phyloP scores from a whole-genome alignment of 1,140 invertebrate genomes.

The Pemphigus obesinymphae region DNA sequence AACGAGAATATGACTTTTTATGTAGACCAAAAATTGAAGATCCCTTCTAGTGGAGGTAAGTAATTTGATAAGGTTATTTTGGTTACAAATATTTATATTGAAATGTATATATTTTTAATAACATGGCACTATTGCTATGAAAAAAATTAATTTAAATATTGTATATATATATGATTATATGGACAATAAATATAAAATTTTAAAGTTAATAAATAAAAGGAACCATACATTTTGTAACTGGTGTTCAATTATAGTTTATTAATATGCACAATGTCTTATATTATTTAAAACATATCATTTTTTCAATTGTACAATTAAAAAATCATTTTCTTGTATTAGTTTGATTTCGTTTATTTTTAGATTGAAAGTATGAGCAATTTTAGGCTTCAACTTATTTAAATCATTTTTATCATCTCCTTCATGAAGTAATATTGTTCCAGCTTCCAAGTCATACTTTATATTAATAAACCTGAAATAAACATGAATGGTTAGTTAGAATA shows the following conservation, averaged over 20 bases:
- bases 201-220: neutral
- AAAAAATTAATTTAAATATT: too few relatives aligned
- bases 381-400: neutral
- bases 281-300: neutral
- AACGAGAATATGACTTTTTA: too few relatives aligned
- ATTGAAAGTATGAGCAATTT: slow-evolving; percentile 15
- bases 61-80: too few relatives aligned
- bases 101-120: too few relatives aligned
- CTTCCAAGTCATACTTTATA: slow-evolving; percentile 5
- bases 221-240: neutral
- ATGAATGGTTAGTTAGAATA: neutral
- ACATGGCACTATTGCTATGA: too few relatives aligned
- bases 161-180: too few relatives aligned
- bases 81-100: too few relatives aligned
- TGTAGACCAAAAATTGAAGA: too few relatives aligned
- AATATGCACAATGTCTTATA: neutral
- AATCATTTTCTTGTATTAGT: slow-evolving; percentile 5
- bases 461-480: slow-evolving; percentile 17
- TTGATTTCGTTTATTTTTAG: neutral
- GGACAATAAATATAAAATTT: too few relatives aligned
- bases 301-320: neutral
- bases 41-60: too few relatives aligned
- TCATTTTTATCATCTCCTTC: neutral
- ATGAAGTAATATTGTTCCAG: neutral
- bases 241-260: neutral